Evolutionary conservation across 2,888 invertebrate genomes (phyloP).

Genomic region (Eustalomyia histrio): DNA sequence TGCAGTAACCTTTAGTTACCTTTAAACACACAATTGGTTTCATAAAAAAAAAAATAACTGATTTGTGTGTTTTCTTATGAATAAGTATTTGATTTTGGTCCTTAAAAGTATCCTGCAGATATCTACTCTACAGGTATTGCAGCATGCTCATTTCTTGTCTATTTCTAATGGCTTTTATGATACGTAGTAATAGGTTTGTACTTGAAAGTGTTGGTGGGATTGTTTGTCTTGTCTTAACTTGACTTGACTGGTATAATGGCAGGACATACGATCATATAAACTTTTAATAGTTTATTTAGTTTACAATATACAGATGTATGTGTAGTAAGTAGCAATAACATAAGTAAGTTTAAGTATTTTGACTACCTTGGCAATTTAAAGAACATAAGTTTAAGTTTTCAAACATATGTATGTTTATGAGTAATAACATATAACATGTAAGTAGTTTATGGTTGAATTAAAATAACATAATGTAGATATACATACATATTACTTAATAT

Average conservation of each 20-base stretch:
- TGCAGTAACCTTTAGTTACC: conserved; percentile 35
- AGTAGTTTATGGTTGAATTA: conserved; percentile 19
- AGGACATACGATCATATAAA: conserved; percentile 30
- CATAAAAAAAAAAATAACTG: neutral
- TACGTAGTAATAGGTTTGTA: conserved; percentile 33
- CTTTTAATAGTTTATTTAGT: conserved; percentile 40
- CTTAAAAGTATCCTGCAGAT: conserved; percentile 44
- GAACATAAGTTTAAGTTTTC: conserved; percentile 11
- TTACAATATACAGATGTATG: conserved; percentile 24
- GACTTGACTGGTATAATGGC: conserved; percentile 18
- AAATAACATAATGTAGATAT: neutral
- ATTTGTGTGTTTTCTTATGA: neutral
- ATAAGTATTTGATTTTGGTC: neutral
- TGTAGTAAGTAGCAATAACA: neutral
- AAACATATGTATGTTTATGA: conserved; percentile 31
- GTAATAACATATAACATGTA: conserved; percentile 9
- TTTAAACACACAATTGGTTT: conserved; percentile 25
- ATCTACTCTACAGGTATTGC: conserved; percentile 48
- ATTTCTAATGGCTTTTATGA: conserved; percentile 23
- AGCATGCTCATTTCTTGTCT: conserved; percentile 4
- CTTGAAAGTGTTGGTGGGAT: conserved; percentile 42
- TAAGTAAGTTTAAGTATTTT: conserved; percentile 20
- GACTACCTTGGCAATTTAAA: conserved; percentile 13
- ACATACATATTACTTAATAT: too few relatives aligned
- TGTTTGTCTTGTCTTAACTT: conserved; percentile 30